phyloP scores from a whole-genome alignment of 2,797 vertebrate genomes.

The Macropus fuliginosus region DNA sequence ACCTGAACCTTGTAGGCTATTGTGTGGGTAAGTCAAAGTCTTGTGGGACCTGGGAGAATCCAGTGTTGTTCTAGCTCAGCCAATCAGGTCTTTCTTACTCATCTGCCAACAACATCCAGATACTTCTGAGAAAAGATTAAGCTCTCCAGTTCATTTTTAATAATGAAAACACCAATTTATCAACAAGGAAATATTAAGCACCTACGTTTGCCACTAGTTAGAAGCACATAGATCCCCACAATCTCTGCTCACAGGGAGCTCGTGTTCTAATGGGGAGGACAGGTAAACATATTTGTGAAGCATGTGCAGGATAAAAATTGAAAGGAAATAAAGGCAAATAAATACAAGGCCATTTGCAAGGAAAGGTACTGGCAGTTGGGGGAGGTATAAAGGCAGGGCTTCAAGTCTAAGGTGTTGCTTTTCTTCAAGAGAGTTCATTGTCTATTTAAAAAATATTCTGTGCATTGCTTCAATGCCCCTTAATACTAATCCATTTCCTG shows the following conservation, averaged over 20 bases:
- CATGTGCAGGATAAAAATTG: neutral
- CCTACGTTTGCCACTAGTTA: neutral
- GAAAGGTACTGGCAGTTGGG: neutral
- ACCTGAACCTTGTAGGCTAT: constrained; percentile 88
- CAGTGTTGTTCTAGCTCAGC: neutral
- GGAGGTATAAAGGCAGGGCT: neutral
- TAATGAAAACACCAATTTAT: neutral
- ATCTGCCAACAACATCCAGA: neutral
- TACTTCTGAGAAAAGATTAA: neutral
- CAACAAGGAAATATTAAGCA: neutral
- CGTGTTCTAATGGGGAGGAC: neutral
- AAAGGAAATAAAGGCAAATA: neutral
- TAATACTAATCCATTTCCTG: neutral
- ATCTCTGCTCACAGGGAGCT: neutral
- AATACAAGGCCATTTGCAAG: neutral
- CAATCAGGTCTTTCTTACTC: neutral
- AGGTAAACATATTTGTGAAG: neutral
- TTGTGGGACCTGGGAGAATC: neutral
- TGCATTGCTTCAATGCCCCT: neutral
- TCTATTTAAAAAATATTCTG: neutral
- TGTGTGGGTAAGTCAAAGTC: constrained; percentile 90
- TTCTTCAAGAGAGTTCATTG: neutral
- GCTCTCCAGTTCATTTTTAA: neutral
- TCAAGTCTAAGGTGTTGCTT: neutral
- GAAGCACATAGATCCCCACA: neutral